Base-by-base conservation (phyloP, 2,113 vertebrate species). In the Zosterops lateralis region DNA sequence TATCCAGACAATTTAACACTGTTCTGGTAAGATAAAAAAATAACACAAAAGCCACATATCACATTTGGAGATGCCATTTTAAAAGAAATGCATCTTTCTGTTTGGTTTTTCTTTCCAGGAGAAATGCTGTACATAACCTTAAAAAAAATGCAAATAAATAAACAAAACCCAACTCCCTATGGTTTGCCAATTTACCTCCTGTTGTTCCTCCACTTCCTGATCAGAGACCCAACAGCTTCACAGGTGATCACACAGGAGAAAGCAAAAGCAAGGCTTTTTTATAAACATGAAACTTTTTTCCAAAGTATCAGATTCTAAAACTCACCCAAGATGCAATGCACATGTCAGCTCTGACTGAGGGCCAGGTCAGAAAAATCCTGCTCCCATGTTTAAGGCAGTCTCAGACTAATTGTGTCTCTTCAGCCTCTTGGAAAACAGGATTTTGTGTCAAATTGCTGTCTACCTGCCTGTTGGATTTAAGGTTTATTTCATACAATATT, bases 1-100 rank as follows among this genome's bases (percentile, higher is more conserved):
- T 85, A 84, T 7, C 45, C 84, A 91, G 74, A 80, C 68, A 87
- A 93, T 57, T 76, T 80, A 96, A 97, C 79, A 94, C 96, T 95
- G 89, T 67, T 94, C n/a, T 89, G 71, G 75, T 96, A 65, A 51
- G 45, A 72, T 65, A 57, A 29, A 72, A 31, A n/a, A 42, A 87
- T 1, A 64, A 47, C 34, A 76, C 17, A 51, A 66, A 38, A 48
- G 16, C 62, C 51, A 89, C 16, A 2, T 14, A 78, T 14, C 56
- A 89, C 47, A 84, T 74, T 79, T 73, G n/a, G 45, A 92, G 68
- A 84, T 74, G 29, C 25, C 16, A 70, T 81, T 82, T 76, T 36
- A 82, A 54, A 80, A 74, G 7, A 92, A 76, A 58, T 22, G 20
- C 53, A 66, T 72, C n/a, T 68, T 67, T 62, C 40, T n/a, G 36